Conservation (phyloP, 2,113 vertebrate species). For the Hyla sarda region DNA sequence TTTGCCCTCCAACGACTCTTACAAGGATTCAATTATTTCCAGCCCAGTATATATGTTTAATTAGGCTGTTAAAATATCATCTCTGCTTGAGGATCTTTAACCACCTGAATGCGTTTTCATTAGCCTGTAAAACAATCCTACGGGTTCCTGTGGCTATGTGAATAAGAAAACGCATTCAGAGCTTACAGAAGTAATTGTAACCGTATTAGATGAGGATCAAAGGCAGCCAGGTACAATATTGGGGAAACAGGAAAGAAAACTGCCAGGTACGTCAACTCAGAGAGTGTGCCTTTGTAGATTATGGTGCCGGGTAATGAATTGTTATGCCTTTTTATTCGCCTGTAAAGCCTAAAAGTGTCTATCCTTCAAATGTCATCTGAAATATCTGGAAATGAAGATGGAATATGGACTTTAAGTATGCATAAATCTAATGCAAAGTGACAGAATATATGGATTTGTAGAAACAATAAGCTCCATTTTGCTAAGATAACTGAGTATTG, state of each 20-base stretch:
- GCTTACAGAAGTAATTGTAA: slow-evolving; percentile 37
- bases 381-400: background rate
- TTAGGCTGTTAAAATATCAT: slow-evolving; percentile 38
- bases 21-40: slow-evolving; percentile 38
- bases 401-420: background rate
- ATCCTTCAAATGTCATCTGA: slow-evolving; percentile 32
- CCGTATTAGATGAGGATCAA: slow-evolving; percentile 28
- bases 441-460: background rate
- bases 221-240: slow-evolving; percentile 30
- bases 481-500: background rate
- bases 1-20: background rate
- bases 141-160: slow-evolving; percentile 44
- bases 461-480: background rate
- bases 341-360: slow-evolving; percentile 6
- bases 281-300: slow-evolving; percentile 41
- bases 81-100: slow-evolving; percentile 38
- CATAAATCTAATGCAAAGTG: background rate
- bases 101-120: slow-evolving; percentile 55
- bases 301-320: slow-evolving; percentile 30
- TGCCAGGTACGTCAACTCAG: background rate
- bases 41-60: slow-evolving; percentile 38
- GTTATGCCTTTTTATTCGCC: slow-evolving; percentile 8
- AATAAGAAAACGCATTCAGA: slow-evolving; percentile 40
- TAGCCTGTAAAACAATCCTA: slow-evolving; percentile 43
- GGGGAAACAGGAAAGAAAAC: background rate